These are phyloP conservation scores for Coelinius sp. DNA, from an alignment of 2,888 invertebrate genomes.

Conservation along the genomic window DNA sequence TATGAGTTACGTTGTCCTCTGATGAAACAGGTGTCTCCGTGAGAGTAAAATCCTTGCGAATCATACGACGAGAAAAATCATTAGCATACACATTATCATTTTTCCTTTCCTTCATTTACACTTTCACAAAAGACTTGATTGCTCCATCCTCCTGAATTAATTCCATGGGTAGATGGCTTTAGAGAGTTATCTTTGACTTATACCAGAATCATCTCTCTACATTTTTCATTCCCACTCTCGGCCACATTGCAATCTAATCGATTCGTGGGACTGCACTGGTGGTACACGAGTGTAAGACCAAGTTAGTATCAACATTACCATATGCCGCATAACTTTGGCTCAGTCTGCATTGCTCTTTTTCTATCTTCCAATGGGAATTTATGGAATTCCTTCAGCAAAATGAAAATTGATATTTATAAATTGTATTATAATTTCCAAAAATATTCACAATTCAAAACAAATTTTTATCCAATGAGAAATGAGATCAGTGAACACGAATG, in stretches of 20 bases:
- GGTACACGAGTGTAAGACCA: conserved; percentile 1
- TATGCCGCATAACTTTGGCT: conserved; percentile 36
- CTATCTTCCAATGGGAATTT: conserved; percentile 4
- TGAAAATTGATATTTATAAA: background rate
- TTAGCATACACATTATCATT: conserved; percentile 50
- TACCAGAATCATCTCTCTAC: conserved; percentile 7
- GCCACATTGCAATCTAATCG: conserved; percentile 40
- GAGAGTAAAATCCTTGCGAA: too few relatives aligned
- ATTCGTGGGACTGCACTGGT: conserved; percentile 35
- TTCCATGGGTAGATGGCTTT: background rate
- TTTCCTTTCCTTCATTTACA: conserved; percentile 33
- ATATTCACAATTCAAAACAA: background rate
- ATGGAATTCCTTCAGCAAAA: background rate
- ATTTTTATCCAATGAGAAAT: background rate
- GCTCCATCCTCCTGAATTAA: conserved; percentile 28
- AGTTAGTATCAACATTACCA: conserved; percentile 34
- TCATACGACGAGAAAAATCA: conserved; percentile 36
- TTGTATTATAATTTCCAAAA: background rate
- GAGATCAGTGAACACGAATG: background rate
- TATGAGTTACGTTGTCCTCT: too few relatives aligned
- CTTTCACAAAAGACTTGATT: conserved; percentile 44
- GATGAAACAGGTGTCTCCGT: too few relatives aligned
- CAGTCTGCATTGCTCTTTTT: conserved; percentile 20
- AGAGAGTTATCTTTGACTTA: background rate
- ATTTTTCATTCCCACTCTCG: conserved; percentile 28